Evolutionary conservation across 2,888 invertebrate species (phyloP).

Genomic region (Rhamphomyia laevipes): DNA sequence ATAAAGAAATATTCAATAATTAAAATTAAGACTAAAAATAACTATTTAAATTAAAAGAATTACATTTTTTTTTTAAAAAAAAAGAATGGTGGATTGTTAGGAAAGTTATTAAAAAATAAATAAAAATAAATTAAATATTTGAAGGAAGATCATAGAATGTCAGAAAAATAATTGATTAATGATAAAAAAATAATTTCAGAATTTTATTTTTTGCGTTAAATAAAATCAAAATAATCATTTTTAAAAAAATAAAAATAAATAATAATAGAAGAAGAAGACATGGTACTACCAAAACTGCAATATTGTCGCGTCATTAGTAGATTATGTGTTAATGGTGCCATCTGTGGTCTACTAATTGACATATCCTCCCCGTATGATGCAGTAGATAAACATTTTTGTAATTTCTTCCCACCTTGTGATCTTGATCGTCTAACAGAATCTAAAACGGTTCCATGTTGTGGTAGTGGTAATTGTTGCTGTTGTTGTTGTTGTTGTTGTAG

Average conservation of each 20-base stretch:
- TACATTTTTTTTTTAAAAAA: no score
- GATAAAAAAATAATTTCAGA: not conserved
- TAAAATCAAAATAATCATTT: not conserved
- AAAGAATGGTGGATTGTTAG: no score
- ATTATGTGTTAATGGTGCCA: constrained; percentile 39
- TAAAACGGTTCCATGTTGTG: constrained; percentile 29
- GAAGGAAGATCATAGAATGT: not conserved
- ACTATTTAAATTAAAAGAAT: no score
- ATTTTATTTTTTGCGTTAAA: no score
- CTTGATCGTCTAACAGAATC: constrained; percentile 72
- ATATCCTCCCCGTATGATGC: constrained; percentile 66
- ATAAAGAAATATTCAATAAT: no score
- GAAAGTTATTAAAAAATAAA: no score
- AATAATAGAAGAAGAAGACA: constrained; percentile 13
- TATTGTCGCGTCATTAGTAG: constrained; percentile 79
- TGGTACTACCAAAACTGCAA: constrained; percentile 88
- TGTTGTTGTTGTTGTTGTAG: constrained; percentile 10
- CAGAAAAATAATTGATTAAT: not conserved
- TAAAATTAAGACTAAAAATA: no score
- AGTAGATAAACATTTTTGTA: constrained; percentile 84
- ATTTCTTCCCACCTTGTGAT: constrained; percentile 91
- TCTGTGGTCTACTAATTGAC: constrained; percentile 32
- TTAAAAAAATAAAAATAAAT: not conserved
- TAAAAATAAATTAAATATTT: no score
- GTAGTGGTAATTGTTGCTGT: constrained; percentile 17